Percentiles rank a stretch among this genome's conserved stretches.
These are phyloP conservation scores for Agrochola macilenta DNA, from an alignment of 2,888 invertebrate species.

Conservation along the genomic window DNA sequence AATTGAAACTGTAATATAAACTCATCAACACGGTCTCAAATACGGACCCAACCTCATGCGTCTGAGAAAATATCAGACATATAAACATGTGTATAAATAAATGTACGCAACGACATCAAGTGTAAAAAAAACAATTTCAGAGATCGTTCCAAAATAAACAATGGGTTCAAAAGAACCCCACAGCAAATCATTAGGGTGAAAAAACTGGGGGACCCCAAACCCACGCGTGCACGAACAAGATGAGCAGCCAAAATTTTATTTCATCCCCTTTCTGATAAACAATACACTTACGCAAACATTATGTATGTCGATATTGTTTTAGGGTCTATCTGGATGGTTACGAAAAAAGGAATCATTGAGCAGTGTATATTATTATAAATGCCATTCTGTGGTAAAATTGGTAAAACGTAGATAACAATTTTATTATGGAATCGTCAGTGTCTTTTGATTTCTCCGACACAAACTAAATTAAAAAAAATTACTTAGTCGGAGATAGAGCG, in stretches of 20 bases:
- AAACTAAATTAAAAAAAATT: no score
- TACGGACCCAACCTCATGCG: not conserved
- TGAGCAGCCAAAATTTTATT: constrained; percentile 81
- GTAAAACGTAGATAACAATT: not conserved
- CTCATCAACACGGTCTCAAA: constrained; percentile 7
- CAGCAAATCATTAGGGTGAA: constrained; percentile 82
- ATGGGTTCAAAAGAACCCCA: constrained; percentile 80
- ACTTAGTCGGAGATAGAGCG: not conserved
- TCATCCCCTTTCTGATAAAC: constrained; percentile 76
- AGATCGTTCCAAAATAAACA: constrained; percentile 80
- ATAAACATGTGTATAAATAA: constrained; percentile 43
- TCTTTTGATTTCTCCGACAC: not conserved
- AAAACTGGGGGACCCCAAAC: constrained; percentile 75
- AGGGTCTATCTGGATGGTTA: constrained; percentile 40
- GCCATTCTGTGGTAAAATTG: not conserved
- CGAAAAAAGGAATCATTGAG: constrained; percentile 27
- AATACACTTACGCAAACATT: constrained; percentile 72
- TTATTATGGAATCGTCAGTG: not conserved
- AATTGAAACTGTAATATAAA: constrained; percentile 39
- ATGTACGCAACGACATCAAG: constrained; percentile 62
- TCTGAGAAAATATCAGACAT: constrained; percentile 34
- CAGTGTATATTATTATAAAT: constrained; percentile 24
- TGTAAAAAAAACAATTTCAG: constrained; percentile 72
- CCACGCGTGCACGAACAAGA: constrained; percentile 74
- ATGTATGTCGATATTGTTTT: constrained; percentile 63